These are phyloP conservation scores for Chaetoderma sp. DNA, from an alignment of 2,888 invertebrate genomes.

Conservation along the genomic window DNA sequence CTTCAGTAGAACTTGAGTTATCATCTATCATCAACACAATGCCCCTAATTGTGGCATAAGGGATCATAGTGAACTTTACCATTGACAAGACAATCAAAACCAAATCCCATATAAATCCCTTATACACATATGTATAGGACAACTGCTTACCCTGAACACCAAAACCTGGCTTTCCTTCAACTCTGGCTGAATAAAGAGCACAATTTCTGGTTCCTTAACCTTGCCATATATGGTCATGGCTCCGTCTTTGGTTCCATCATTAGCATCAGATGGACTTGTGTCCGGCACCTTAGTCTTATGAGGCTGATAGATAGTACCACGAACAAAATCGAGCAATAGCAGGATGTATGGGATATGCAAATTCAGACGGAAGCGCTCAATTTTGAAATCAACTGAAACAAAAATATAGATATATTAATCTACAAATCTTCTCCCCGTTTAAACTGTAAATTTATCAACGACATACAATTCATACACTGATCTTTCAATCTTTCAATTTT, in stretches of 20 bases:
- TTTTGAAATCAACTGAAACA: slow-evolving; percentile 76
- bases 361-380: slow-evolving; percentile 81
- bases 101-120: too few relatives aligned
- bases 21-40: too few relatives aligned
- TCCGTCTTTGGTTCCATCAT: slow-evolving; percentile 74
- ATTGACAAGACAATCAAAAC: too few relatives aligned
- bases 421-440: neutral
- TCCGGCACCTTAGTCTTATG: neutral
- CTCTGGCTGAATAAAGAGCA: slow-evolving; percentile 76
- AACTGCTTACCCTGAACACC: slow-evolving; percentile 74
- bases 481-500: too few relatives aligned
- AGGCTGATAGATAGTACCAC: slow-evolving; percentile 72
- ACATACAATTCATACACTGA: too few relatives aligned
- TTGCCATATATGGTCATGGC: slow-evolving; percentile 79
- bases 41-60: too few relatives aligned
- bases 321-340: slow-evolving; percentile 74
- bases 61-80: too few relatives aligned
- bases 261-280: slow-evolving; percentile 69
- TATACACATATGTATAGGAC: too few relatives aligned
- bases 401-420: too few relatives aligned
- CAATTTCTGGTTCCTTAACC: slow-evolving; percentile 82
- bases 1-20: too few relatives aligned
- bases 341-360: slow-evolving; percentile 80
- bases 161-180: slow-evolving; percentile 74
- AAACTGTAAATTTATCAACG: too few relatives aligned